Percentiles rank a stretch among this genome's conserved stretches.
phyloP scores from a whole-genome alignment of 2,888 invertebrate species.

The Lycocerus yunnanus region DNA sequence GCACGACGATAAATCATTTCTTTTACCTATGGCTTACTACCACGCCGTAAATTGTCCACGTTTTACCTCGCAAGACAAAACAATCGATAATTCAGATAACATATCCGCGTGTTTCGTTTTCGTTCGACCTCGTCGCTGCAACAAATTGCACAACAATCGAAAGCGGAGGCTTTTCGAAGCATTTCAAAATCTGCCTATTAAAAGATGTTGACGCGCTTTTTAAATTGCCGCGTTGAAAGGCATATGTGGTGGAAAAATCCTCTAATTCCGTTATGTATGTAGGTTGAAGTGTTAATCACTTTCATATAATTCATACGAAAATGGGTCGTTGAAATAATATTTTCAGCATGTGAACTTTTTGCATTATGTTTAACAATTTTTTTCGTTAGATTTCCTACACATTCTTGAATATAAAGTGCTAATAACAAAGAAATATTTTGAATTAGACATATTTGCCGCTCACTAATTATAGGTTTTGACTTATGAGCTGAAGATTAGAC shows the following conservation, averaged over 20 bases:
- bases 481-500: neutral
- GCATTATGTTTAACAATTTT: neutral
- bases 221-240: neutral
- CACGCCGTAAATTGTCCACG: neutral
- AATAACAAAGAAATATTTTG: slow-evolving; percentile 3
- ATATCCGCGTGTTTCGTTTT: neutral
- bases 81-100: neutral
- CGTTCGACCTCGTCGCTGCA: neutral
- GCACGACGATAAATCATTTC: neutral
- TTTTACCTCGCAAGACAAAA: neutral
- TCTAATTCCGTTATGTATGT: neutral
- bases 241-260: neutral
- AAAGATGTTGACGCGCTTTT: neutral
- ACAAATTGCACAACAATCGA: neutral
- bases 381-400: neutral
- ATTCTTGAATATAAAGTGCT: neutral
- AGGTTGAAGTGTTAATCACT: neutral
- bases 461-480: neutral
- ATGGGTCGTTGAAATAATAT: neutral
- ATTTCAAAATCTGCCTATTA: no score
- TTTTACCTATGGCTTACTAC: neutral
- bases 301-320: neutral
- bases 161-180: no score
- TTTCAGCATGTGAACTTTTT: neutral
- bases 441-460: neutral